Evolutionary conservation across 2,113 vertebrate genomes (phyloP).

Genomic region (Mesembrinibis cayennensis): DNA sequence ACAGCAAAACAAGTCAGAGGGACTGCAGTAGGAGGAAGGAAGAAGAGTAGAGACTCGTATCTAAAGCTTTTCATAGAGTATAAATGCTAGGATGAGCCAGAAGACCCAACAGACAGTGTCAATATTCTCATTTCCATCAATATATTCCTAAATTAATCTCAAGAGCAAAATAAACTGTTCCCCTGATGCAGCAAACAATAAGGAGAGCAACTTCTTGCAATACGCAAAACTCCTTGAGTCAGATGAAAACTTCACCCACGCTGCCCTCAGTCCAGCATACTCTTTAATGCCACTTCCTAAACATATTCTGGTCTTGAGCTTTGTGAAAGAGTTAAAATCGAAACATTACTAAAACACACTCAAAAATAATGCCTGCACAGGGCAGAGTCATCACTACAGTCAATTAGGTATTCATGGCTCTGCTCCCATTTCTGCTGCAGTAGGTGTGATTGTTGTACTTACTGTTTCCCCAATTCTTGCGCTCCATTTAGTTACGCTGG

Average conservation of each 20-base stretch:
- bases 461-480: neutral
- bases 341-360: neutral
- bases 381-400: neutral
- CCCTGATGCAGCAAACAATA: neutral
- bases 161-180: neutral
- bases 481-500: neutral
- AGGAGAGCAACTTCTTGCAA: neutral
- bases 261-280: neutral
- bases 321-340: neutral
- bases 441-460: neutral
- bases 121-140: neutral
- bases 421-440: neutral
- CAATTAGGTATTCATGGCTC: neutral
- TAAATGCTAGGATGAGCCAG: neutral
- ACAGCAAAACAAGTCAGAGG: neutral
- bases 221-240: neutral
- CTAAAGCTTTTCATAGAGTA: neutral
- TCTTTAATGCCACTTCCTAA: neutral
- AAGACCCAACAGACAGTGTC: neutral
- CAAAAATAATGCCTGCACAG: neutral
- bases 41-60: rapidly evolving
- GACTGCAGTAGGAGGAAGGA: neutral
- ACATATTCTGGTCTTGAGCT: neutral
- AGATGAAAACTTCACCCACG: neutral
- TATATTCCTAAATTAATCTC: neutral